phyloP scores from a whole-genome alignment of 2,113 vertebrate genomes.

The Synchiropus splendidus region DNA sequence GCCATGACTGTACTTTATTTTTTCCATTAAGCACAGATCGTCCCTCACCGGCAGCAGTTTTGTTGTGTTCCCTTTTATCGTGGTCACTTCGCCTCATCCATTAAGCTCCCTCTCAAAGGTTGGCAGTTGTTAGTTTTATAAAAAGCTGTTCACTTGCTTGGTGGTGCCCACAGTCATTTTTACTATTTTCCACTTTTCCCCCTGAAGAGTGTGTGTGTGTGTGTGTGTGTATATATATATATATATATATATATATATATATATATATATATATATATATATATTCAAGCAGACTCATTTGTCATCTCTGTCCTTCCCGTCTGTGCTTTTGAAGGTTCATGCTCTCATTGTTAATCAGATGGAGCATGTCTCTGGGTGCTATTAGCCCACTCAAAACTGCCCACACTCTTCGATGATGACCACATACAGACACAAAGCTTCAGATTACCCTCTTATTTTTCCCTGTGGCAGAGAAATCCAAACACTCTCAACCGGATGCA shows the following conservation, averaged over 20 bases:
- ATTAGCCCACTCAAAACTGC: constrained; percentile 35
- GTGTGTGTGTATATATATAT: no score
- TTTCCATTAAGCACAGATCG: constrained; percentile 12
- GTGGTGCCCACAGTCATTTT: background rate
- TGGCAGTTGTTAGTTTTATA: background rate
- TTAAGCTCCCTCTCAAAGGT: constrained; percentile 11
- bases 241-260: no score
- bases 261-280: no score
- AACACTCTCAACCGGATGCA: background rate
- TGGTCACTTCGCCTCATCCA: constrained; percentile 15
- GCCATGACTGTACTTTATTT: background rate
- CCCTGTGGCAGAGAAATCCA: constrained; percentile 4
- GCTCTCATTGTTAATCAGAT: constrained; percentile 15
- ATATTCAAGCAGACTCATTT: background rate
- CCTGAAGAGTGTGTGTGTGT: no score
- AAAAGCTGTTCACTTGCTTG: constrained; percentile 1
- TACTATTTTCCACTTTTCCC: no score
- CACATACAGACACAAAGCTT: constrained; percentile 4
- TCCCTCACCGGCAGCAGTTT: constrained; percentile 7
- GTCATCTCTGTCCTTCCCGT: background rate
- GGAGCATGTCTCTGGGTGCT: constrained; percentile 21
- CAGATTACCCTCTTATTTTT: constrained; percentile 14
- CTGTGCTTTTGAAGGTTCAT: constrained; percentile 1
- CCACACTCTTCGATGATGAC: constrained; percentile 21
- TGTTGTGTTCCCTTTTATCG: constrained; percentile 2